Evolutionary conservation across 2,888 invertebrate species (phyloP).

Genomic region (Standfussiana lucernea): DNA sequence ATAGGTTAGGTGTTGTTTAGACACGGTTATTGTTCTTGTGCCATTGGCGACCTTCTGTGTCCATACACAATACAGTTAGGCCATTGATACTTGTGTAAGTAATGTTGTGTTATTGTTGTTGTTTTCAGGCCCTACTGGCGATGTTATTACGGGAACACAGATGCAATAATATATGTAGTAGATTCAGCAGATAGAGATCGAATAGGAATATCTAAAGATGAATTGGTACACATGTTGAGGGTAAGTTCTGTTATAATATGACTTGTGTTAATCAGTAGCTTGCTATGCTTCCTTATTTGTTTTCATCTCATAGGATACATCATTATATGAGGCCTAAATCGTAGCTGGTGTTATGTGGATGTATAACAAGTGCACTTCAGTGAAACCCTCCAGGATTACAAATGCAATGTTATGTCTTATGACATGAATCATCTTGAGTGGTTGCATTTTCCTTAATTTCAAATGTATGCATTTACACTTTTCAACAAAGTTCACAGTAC

Average conservation of each 20-base stretch:
- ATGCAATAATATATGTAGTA: slow-evolving; percentile 99
- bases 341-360: too few relatives aligned
- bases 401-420: neutral
- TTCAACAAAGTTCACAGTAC: neutral
- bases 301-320: too few relatives aligned
- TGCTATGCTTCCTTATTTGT: neutral
- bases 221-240: slow-evolving; percentile 98
- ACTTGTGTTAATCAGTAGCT: neutral
- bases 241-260: slow-evolving; percentile 88
- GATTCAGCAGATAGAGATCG: slow-evolving; percentile 99
- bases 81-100: slow-evolving; percentile 9
- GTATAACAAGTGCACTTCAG: neutral
- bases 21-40: slow-evolving; percentile 51
- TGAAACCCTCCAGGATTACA: neutral
- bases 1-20: slow-evolving; percentile 66
- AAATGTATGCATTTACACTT: neutral
- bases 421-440: slow-evolving; percentile 5
- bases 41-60: slow-evolving; percentile 36
- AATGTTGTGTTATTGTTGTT: slow-evolving; percentile 35
- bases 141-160: slow-evolving; percentile 99
- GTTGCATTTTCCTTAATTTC: neutral
- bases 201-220: slow-evolving; percentile 99
- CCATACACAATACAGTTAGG: slow-evolving; percentile 9
- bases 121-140: slow-evolving; percentile 98
- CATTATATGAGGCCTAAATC: too few relatives aligned